A percentile compares a stretch with the other conserved stretches of the same genome.
Evolutionary conservation across 2,888 invertebrate genomes (phyloP).

Genomic region (Epiblema foenella): DNA sequence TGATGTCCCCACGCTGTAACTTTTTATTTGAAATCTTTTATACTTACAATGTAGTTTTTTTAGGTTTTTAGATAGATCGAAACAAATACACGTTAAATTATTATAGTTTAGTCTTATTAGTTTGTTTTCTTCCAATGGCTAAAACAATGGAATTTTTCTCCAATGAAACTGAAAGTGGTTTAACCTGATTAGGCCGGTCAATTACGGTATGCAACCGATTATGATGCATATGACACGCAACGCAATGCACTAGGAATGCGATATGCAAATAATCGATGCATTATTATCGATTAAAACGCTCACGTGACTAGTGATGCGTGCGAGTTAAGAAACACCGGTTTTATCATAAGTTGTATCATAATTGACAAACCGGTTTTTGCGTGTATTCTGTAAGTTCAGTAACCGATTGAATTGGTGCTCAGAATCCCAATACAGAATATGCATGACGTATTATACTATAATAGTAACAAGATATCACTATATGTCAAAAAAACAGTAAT

Average conservation of each 20-base stretch:
- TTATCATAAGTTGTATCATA: conserved; percentile 6
- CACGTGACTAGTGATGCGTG: conserved; percentile 33
- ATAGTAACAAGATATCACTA: too few relatives aligned
- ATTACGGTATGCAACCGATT: conserved; percentile 10
- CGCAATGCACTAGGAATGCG: conserved; percentile 48
- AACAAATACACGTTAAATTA: neutral
- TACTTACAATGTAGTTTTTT: too few relatives aligned
- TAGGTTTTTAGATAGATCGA: too few relatives aligned
- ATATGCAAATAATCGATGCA: conserved; percentile 44
- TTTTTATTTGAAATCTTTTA: too few relatives aligned
- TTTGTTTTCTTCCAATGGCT: too few relatives aligned
- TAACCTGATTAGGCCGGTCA: neutral
- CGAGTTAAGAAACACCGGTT: conserved; percentile 26
- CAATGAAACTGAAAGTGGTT: conserved; percentile 29
- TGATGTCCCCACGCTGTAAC: too few relatives aligned
- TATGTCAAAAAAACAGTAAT: too few relatives aligned
- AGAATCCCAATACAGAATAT: too few relatives aligned
- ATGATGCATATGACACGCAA: conserved; percentile 44
- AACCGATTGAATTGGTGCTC: too few relatives aligned
- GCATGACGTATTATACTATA: too few relatives aligned
- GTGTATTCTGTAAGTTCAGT: neutral
- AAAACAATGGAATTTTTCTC: neutral
- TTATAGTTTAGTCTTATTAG: too few relatives aligned
- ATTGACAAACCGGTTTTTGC: conserved; percentile 15
- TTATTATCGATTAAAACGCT: conserved; percentile 16